Evolutionary conservation across 2,113 vertebrate genomes (phyloP), one percentile per base, ranked within the genome.

Genomic region (Mormyrus iriodes): DNA sequence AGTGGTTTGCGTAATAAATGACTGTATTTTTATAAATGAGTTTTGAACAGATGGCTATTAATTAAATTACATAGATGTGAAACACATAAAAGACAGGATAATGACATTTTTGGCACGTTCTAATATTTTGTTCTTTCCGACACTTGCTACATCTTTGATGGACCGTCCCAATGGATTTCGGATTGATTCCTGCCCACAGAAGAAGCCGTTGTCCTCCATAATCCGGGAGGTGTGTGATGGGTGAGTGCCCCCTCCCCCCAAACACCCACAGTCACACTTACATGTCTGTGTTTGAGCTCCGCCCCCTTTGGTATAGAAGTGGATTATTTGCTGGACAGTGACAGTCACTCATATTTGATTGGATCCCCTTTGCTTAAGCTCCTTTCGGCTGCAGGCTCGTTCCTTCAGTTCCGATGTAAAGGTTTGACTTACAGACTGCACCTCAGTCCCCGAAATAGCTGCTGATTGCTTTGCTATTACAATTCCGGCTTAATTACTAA

Each of bases 211-310:
- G 93, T 96, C 97, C 5, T 99, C 98, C 86, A 97, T 99, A 90
- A 97, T 99, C 94, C 97, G 98, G 93, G 98, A 99, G 92, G 98
- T 99, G 48, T 99, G 98, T 92, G 98, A 99, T 84, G 98, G 98
- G 98, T 99, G 94, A 97, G 98, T 89, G 4, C 53, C 0, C 27
- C 19, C 19, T 21, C 5, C 1, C 61, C 42, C 87, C 27, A 65
- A 9, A 27, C 0, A 2, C 31, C 10, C 44, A 39, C 3, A 21
- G 4, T 42, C 19, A 24, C 7, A 44, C 24, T 44, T 13, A 24
- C 19, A 0, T 46, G 42, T 2, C 42, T 46, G 42, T 24, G 42
- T 46, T n/a, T 3, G 19, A 0, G 44, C 82, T 24, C 3, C 15
- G 9, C 7, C 19, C 17, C 44, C 2, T 48, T 65, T 27, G 61